These are phyloP conservation scores for Otolemur garnettii DNA, from an alignment of 2,113 vertebrate species.

Conservation along the genomic window DNA sequence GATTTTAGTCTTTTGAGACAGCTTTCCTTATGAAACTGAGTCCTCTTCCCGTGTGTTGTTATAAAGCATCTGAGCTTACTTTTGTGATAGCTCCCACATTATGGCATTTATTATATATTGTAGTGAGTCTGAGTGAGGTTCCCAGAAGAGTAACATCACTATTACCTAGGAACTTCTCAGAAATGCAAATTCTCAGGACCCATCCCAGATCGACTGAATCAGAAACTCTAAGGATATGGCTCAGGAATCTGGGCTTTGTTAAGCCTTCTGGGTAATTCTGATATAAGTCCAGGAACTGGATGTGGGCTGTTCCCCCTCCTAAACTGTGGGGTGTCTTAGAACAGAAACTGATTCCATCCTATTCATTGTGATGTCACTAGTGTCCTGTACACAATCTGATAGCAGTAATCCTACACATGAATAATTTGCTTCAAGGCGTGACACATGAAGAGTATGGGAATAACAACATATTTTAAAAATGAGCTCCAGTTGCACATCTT, in stretches of 20 bases:
- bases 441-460: neutral
- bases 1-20: neutral
- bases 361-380: neutral
- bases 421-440: neutral
- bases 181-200: neutral
- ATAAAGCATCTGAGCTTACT: too few relatives aligned
- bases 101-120: neutral
- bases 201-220: neutral
- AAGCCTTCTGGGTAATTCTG: neutral
- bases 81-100: neutral
- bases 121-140: neutral
- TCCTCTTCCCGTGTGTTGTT: neutral
- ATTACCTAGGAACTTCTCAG: neutral
- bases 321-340: neutral
- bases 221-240: neutral
- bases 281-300: neutral
- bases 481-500: neutral
- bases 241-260: neutral
- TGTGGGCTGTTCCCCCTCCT: neutral
- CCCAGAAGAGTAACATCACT: neutral
- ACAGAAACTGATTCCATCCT: neutral
- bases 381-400: neutral
- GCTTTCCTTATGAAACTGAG: neutral
- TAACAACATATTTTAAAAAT: neutral
- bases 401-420: neutral